These are phyloP conservation scores for Amphipyra tragopoginis DNA, from an alignment of 2,888 invertebrate genomes.

Conservation along the genomic window DNA sequence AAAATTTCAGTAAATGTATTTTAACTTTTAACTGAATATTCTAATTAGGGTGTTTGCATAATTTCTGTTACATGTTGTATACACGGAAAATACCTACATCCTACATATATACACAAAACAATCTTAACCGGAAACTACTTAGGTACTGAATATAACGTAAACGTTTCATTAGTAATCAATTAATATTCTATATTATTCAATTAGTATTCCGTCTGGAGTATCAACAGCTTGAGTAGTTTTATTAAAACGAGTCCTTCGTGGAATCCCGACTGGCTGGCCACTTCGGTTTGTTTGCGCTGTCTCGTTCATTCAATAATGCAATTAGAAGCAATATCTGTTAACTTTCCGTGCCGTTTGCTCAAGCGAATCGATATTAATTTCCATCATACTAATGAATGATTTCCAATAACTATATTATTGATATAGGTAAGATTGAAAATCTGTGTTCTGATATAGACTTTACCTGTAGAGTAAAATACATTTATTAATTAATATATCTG, in stretches of 20 bases:
- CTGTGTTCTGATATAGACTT: conserved; percentile 3
- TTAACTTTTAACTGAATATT: too few relatives aligned
- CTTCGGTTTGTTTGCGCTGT: conserved; percentile 23
- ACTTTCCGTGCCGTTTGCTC: conserved; percentile 28
- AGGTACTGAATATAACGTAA: neutral
- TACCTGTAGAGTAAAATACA: neutral
- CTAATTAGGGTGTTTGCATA: too few relatives aligned
- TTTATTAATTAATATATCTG: too few relatives aligned
- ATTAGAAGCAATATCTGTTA: conserved; percentile 32
- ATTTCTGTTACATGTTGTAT: too few relatives aligned
- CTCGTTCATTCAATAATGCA: conserved; percentile 31
- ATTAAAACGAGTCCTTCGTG: conserved; percentile 12
- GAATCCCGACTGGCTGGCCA: conserved; percentile 2
- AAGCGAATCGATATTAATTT: conserved; percentile 26
- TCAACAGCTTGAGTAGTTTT: conserved; percentile 8
- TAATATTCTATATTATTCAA: neutral
- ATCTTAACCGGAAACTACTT: neutral
- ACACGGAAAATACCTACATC: too few relatives aligned
- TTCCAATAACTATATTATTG: conserved; percentile 3
- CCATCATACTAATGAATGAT: conserved; percentile 17
- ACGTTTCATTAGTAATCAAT: neutral
- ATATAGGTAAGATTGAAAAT: conserved; percentile 7
- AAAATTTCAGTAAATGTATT: too few relatives aligned
- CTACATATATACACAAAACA: too few relatives aligned
- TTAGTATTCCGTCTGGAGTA: neutral